Base-by-base conservation (phyloP, 2,888 invertebrate genomes). In the Bedellia somnulentella region DNA sequence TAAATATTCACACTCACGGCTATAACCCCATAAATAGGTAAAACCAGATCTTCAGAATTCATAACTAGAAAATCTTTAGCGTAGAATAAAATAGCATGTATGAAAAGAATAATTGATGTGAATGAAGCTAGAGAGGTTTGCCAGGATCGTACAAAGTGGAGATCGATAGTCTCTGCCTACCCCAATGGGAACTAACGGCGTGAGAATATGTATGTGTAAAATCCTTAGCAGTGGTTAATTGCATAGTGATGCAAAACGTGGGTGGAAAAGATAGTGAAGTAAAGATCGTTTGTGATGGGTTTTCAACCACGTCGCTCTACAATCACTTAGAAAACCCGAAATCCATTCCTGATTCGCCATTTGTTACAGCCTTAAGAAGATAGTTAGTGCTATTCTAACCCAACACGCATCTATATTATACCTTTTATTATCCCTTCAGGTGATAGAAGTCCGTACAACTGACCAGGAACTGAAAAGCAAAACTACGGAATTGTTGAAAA, bases 361-460 rank as follows among this genome's bases (percentile, higher is more conserved):
- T 6, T 8, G 8, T 5, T 18, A 5, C 8, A 6, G n/a, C 4
- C n/a, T 27, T 27, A 6, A 5, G n/a, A 14, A 16, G n/a, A 9
- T 16, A 8, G 11, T 15, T n/a, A 11, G 9, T 27, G 11, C 6
- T 3, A 4, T n/a, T 24, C 4, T 6, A 5, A 10, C 6, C 10
- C 5, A 6, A 6, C 4, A n/a, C 6, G 11, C 5, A 6, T n/a
- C 6, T 26, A 14, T 8, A 11, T 10, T 15, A 2, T 3, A 11
- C 4, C 23, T 10, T 5, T 10, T 12, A 12, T 12, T 12, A 4
- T 13, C 8, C 24, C n/a, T 16, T 0, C 46, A 73, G 71, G 51
- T 64, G 12, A 60, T 75, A 12, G 73, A 75, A 27, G 46, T 60
- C 9, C 58, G 54, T 1, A 52, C 58, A 1, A 41, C 44, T 0